Percentiles rank a stretch among this genome's conserved stretches.
Conservation (phyloP, 92 coral and sea anemone genomes). For the Heliopora coerulea region DNA sequence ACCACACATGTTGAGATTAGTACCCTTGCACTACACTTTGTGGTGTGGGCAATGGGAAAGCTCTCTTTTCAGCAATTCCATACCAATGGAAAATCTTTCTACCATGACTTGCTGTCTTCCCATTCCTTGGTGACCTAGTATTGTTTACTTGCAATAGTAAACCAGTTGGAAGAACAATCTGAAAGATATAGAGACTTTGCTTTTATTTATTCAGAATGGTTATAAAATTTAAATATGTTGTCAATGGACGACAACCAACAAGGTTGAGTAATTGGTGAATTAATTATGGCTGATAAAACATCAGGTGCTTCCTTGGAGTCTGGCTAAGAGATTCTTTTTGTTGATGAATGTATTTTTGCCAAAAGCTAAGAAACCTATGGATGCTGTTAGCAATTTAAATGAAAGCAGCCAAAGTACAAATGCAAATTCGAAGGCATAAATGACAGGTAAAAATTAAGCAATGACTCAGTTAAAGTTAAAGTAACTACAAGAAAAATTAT, state of each 20-base stretch:
- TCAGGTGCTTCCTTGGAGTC: not conserved
- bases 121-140: too few relatives aligned
- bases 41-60: too few relatives aligned
- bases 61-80: too few relatives aligned
- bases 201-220: conserved; percentile 15
- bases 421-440: not conserved
- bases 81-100: too few relatives aligned
- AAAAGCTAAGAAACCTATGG: not conserved
- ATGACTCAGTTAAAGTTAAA: conserved; percentile 21
- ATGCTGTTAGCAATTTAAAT: not conserved
- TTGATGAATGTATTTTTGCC: not conserved
- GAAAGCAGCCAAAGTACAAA: not conserved
- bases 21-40: too few relatives aligned
- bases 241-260: conserved; percentile 3
- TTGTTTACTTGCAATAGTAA: not conserved
- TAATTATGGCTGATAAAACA: not conserved
- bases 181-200: not conserved
- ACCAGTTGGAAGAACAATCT: not conserved
- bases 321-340: conserved; percentile 1
- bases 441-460: conserved; percentile 12
- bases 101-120: too few relatives aligned
- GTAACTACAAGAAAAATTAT: conserved; percentile 1
- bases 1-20: too few relatives aligned
- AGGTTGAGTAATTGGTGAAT: not conserved
- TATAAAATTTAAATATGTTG: not conserved